These are phyloP conservation scores for Dinoponera quadriceps DNA, from an alignment of 1,140 invertebrate genomes.

Conservation along the genomic window DNA sequence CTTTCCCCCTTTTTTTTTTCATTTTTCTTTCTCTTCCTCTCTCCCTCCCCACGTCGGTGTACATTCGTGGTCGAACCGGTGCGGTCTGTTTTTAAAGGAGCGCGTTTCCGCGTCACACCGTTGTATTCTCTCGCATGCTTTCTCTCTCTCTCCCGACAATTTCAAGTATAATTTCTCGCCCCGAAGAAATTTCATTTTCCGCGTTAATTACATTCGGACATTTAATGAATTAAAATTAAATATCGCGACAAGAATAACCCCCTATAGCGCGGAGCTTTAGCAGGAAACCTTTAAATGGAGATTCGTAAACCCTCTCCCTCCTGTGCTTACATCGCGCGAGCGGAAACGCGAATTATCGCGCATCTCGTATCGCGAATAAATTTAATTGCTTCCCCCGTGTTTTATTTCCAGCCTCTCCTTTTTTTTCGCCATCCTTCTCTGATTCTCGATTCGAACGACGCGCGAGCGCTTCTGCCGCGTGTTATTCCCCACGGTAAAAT, in stretches of 20 bases:
- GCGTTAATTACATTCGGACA: slow-evolving; percentile 50
- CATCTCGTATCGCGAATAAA: neutral
- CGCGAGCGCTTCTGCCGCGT: neutral
- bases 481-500: neutral
- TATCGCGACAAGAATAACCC: slow-evolving; percentile 46
- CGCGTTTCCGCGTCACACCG: slow-evolving; percentile 18
- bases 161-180: slow-evolving; percentile 41
- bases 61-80: slow-evolving; percentile 9
- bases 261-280: slow-evolving; percentile 25
- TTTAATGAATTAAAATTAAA: slow-evolving; percentile 63
- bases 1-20: neutral
- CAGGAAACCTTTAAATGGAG: slow-evolving; percentile 36
- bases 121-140: slow-evolving; percentile 1
- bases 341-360: neutral
- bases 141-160: slow-evolving; percentile 17
- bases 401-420: too few relatives aligned
- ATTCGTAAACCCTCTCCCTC: slow-evolving; percentile 36
- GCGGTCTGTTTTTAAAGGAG: slow-evolving; percentile 36
- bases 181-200: slow-evolving; percentile 44
- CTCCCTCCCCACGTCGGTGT: too few relatives aligned
- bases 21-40: too few relatives aligned
- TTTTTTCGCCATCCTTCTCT: too few relatives aligned
- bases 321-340: slow-evolving; percentile 1
- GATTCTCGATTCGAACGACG: neutral
- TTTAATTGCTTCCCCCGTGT: neutral